Conservation (phyloP, 2,888 invertebrate genomes). For the Acrocera orbiculus region DNA sequence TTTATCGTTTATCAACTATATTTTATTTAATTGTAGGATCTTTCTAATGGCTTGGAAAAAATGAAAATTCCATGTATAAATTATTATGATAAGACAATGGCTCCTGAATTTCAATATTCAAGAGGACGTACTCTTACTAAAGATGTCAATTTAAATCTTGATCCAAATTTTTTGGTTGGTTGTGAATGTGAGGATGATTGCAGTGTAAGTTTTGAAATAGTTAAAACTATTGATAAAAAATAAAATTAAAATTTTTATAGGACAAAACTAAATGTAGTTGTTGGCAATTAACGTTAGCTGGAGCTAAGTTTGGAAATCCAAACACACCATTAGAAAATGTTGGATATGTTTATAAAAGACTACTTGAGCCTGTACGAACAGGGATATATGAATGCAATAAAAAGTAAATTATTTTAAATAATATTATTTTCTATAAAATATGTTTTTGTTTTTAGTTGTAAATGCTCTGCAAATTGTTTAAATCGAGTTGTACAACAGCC, state of each 20-base stretch:
- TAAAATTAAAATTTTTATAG: conserved; percentile 28
- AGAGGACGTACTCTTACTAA: conserved; percentile 69
- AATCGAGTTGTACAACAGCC: conserved; percentile 94
- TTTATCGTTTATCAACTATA: conserved; percentile 4
- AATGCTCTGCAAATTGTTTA: conserved; percentile 69
- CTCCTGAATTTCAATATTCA: conserved; percentile 75
- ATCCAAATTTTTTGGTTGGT: conserved; percentile 70
- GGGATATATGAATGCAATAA: conserved; percentile 81
- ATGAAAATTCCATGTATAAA: conserved; percentile 84
- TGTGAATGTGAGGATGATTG: conserved; percentile 92
- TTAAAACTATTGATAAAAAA: too few relatives aligned
- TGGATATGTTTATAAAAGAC: conserved; percentile 69
- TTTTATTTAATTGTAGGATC: conserved; percentile 28
- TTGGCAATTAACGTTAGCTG: conserved; percentile 73
- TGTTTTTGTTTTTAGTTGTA: conserved; percentile 40
- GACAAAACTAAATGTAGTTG: conserved; percentile 78
- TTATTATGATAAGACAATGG: conserved; percentile 64
- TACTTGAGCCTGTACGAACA: conserved; percentile 69
- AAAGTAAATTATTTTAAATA: background rate
- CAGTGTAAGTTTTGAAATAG: conserved; percentile 42
- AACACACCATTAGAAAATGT: conserved; percentile 39
- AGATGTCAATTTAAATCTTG: conserved; percentile 68
- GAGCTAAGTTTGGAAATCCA: conserved; percentile 38
- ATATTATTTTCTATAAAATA: background rate
- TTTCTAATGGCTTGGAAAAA: conserved; percentile 72